These are phyloP conservation scores for Calidris pugnax DNA, from an alignment of 2,113 vertebrate genomes.

Conservation along the genomic window DNA sequence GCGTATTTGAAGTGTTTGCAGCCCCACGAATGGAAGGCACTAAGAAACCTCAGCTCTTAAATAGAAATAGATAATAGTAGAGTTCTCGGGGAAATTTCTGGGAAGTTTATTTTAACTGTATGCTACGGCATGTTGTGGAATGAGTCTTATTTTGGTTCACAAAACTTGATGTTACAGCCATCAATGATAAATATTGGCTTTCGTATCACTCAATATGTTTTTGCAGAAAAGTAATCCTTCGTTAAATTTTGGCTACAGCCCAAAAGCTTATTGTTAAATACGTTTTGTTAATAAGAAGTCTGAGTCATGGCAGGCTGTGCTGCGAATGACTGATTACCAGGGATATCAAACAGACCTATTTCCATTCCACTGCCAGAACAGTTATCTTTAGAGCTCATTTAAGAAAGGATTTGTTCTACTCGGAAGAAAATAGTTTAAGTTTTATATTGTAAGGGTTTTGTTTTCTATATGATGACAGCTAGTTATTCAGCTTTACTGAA, in stretches of 20 bases:
- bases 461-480: background rate
- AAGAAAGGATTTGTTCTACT: background rate
- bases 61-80: background rate
- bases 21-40: background rate
- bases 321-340: background rate
- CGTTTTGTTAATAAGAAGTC: background rate
- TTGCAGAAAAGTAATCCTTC: background rate
- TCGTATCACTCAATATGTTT: background rate
- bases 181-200: background rate
- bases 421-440: background rate
- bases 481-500: background rate
- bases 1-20: background rate
- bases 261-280: slow-evolving; percentile 31
- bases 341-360: background rate
- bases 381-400: background rate
- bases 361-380: background rate
- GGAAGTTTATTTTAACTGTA: background rate
- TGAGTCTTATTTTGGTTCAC: background rate
- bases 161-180: background rate
- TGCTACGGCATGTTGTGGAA: background rate
- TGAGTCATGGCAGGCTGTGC: background rate
- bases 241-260: background rate
- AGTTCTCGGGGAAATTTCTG: background rate
- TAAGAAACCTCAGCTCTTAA: background rate
- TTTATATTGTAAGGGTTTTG: background rate